A percentile compares a stretch with the other conserved stretches of the same genome.
phyloP scores from a whole-genome alignment of 2,113 vertebrate genomes.

The Columbina picui region DNA sequence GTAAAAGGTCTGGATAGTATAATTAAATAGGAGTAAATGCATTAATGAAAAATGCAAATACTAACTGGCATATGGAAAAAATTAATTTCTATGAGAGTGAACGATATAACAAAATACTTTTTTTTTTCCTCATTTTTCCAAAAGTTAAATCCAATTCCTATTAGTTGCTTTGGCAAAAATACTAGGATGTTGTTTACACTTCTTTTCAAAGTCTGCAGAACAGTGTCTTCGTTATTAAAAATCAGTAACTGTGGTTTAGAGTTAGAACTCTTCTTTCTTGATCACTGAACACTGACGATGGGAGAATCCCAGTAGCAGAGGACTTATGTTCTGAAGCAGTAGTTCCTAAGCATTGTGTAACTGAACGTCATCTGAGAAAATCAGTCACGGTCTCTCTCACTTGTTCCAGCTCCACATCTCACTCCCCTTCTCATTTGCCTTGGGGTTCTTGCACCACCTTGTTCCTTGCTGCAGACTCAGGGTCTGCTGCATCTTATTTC shows the following conservation, averaged over 20 bases:
- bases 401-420: not conserved
- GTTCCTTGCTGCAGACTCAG: not conserved
- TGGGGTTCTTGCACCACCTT: not conserved
- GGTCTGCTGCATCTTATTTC: not conserved
- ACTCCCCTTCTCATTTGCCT: not conserved
- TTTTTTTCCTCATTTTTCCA: constrained; percentile 1
- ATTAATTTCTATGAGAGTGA: not conserved
- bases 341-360: not conserved
- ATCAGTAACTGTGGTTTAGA: not conserved
- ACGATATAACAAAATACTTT: not conserved
- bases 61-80: not conserved
- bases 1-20: not conserved
- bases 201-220: not conserved
- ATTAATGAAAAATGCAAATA: constrained; percentile 7
- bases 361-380: not conserved
- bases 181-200: not conserved
- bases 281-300: not conserved
- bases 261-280: not conserved
- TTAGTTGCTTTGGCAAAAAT: not conserved
- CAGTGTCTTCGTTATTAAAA: not conserved
- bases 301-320: not conserved
- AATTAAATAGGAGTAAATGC: not conserved
- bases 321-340: not conserved
- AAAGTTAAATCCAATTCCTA: not conserved
- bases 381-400: not conserved